These are phyloP conservation scores for Tursiops truncatus DNA, from an alignment of 2,113 vertebrate species.

Conservation along the genomic window DNA sequence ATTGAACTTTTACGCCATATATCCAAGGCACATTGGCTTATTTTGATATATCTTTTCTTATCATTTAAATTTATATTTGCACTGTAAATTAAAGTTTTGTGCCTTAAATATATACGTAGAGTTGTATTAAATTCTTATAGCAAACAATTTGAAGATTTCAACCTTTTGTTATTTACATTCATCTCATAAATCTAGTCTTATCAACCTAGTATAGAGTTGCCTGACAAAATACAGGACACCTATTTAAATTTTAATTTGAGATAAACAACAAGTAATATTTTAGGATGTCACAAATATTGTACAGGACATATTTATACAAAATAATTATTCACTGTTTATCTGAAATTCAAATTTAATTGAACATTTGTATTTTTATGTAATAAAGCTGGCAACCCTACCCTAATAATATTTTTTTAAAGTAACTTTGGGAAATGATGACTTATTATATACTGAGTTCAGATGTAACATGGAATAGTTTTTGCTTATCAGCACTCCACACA, in stretches of 20 bases:
- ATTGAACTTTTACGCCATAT: neutral
- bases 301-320: neutral
- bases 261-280: constrained; percentile 9
- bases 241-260: neutral
- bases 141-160: neutral
- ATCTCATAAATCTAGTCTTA: neutral
- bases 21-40: neutral
- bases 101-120: neutral
- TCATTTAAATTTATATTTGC: neutral
- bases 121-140: neutral
- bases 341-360: constrained; percentile 30
- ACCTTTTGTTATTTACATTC: neutral
- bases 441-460: neutral
- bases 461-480: neutral
- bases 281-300: neutral
- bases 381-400: neutral
- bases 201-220: neutral
- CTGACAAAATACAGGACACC: neutral
- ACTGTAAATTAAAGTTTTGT: neutral
- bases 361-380: neutral
- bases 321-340: neutral
- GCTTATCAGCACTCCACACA: neutral
- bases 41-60: neutral
- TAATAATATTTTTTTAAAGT: neutral
- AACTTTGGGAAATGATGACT: neutral